Base-by-base conservation (phyloP, 2,797 vertebrate species). In the Paedocypris micromegethes region DNA sequence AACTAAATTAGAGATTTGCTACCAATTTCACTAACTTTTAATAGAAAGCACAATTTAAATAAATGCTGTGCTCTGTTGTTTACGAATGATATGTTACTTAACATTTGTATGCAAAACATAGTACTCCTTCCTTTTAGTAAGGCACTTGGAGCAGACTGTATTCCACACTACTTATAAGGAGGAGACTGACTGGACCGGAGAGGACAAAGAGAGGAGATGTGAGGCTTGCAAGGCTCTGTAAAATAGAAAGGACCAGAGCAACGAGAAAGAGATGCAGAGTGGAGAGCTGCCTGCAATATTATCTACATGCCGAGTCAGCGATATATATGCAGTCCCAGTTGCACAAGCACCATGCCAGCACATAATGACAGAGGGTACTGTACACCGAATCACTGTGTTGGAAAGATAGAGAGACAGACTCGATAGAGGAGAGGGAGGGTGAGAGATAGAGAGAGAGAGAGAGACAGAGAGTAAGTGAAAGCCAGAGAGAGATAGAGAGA, bases 261-360 rank as follows among this genome's bases (percentile, higher is more conserved):
- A 55, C 38, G 83, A 82, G 81, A 84, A 72, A 73, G 74, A 73
- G 72, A 70, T 65, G 85, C 80, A 81, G 70, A 80, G 71, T 75
- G 72, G 55, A 78, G 75, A 80, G 86, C 92, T 92, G 90, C 94
- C 95, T 96, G 97, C 94, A 93, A 94, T 95, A 98, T 96, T 95
- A 95, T 93, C 90, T 85, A 87, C 90, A 91, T 94, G 94, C 94
- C 92, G 93, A 88, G 91, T 94, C 90, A 90, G 89, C 87, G 67
- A 91, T 91, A 88, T 23, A 23, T 95, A 91, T 89, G 93, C 95
- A 97, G 93, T 97, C 93, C 95, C 94, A 95, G 91, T 91, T 90
- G 92, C 91, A 95, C 95, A 96, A 99, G 95, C 95, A 95, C 93
- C 96, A 99, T 99, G 96, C 96, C 96, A 97, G 94, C 94, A 98